Conservation (phyloP, 2,113 vertebrate species). For the Salminus brasiliensis region DNA sequence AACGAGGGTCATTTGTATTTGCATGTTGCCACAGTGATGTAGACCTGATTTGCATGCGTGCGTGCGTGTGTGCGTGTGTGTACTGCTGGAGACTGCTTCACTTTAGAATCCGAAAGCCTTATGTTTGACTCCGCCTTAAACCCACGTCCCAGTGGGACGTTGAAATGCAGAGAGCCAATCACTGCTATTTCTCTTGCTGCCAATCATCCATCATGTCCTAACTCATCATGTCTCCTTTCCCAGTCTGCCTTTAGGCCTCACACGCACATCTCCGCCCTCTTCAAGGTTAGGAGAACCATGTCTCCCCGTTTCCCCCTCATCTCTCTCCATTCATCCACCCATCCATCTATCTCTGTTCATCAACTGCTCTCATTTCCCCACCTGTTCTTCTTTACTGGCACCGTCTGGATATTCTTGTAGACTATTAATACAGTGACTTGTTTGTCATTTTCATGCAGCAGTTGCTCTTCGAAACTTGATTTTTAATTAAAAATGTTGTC, state of each 20-base stretch:
- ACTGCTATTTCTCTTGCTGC: conserved; percentile 35
- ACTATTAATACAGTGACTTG: not conserved
- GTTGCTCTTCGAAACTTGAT: too few species aligned
- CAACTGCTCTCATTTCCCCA: not conserved
- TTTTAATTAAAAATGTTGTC: too few species aligned
- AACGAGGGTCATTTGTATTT: too few species aligned
- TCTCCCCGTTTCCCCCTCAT: conserved; percentile 20
- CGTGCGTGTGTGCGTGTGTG: not conserved
- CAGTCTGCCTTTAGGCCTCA: conserved; percentile 77
- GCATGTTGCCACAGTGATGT: not conserved
- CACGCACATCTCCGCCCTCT: conserved; percentile 69
- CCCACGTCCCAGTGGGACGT: not conserved
- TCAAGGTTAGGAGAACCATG: conserved; percentile 71
- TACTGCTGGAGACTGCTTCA: not conserved
- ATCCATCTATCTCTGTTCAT: not conserved
- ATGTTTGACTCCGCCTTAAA: not conserved
- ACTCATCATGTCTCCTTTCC: conserved; percentile 66
- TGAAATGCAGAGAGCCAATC: not conserved
- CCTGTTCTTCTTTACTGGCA: not conserved
- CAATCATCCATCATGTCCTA: conserved; percentile 57
- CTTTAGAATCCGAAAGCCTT: not conserved
- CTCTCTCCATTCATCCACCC: conserved; percentile 15
- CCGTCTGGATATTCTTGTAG: conserved; percentile 18
- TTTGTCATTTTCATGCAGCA: conserved; percentile 44
- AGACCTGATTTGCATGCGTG: too few species aligned